These are phyloP conservation scores for Chaetodon trifasciatus DNA, from an alignment of 2,797 vertebrate genomes.

Conservation along the genomic window DNA sequence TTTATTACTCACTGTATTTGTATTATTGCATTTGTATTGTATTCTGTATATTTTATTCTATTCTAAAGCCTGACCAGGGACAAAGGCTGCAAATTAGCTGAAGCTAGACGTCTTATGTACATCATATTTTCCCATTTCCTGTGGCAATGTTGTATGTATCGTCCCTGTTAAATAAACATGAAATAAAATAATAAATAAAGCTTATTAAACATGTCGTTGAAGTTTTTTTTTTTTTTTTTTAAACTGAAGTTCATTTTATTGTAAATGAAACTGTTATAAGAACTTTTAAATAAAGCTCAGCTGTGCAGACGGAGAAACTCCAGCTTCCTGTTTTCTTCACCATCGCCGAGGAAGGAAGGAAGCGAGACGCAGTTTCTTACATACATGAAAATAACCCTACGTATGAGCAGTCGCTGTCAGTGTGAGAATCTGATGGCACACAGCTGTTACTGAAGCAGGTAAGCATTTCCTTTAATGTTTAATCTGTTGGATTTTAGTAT, in stretches of 20 bases:
- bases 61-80: too few species aligned
- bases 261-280: constrained; percentile 48
- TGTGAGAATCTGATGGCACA: background rate
- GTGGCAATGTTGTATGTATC: too few species aligned
- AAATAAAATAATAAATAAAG: too few species aligned
- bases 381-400: background rate
- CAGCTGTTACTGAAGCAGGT: background rate
- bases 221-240: background rate
- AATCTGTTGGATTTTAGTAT: background rate
- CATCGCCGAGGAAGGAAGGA: background rate
- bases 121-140: too few species aligned
- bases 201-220: background rate
- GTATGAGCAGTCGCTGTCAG: background rate
- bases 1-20: too few species aligned
- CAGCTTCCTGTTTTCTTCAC: constrained; percentile 54
- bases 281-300: background rate
- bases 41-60: too few species aligned
- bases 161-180: too few species aligned
- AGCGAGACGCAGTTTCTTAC: background rate
- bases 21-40: too few species aligned
- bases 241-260: background rate
- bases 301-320: constrained; percentile 6
- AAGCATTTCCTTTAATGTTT: background rate
- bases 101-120: too few species aligned
- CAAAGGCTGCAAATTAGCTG: too few species aligned